These are phyloP conservation scores for Nycticryphes semicollaris DNA, from an alignment of 2,113 vertebrate species.

Conservation along the genomic window DNA sequence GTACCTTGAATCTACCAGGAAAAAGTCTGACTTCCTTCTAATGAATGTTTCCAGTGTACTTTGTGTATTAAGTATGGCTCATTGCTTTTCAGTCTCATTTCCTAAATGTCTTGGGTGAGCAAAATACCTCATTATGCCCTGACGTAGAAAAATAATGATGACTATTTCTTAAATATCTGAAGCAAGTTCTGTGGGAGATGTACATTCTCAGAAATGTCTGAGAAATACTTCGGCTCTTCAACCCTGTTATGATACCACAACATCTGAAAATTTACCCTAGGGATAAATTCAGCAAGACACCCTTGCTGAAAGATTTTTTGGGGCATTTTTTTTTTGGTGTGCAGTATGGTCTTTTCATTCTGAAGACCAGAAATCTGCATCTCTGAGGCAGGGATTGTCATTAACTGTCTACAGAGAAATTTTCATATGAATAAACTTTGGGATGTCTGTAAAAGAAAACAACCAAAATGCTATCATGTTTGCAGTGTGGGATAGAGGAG, in stretches of 20 bases:
- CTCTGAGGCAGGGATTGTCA: neutral
- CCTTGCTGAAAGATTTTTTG: neutral
- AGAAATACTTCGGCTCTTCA: neutral
- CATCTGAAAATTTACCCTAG: neutral
- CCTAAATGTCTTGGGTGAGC: slow-evolving; percentile 24
- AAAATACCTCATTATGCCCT: neutral
- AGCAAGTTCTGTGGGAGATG: neutral
- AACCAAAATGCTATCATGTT: neutral
- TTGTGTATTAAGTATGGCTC: slow-evolving; percentile 20
- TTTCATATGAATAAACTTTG: neutral
- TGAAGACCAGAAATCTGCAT: neutral
- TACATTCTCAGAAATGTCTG: neutral
- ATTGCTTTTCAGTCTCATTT: slow-evolving; percentile 52
- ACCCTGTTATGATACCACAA: neutral
- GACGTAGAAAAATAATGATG: slow-evolving; percentile 27
- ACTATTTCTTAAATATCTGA: slow-evolving; percentile 7
- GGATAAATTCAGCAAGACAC: neutral
- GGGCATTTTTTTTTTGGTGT: neutral
- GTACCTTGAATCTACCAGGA: neutral
- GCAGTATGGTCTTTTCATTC: neutral
- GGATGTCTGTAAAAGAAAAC: neutral
- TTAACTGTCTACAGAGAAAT: neutral
- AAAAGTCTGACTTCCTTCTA: neutral
- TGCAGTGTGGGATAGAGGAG: neutral
- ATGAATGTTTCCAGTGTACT: neutral